phyloP scores from a whole-genome alignment of 2,797 vertebrate genomes.

The Myiotriccus ornatus region DNA sequence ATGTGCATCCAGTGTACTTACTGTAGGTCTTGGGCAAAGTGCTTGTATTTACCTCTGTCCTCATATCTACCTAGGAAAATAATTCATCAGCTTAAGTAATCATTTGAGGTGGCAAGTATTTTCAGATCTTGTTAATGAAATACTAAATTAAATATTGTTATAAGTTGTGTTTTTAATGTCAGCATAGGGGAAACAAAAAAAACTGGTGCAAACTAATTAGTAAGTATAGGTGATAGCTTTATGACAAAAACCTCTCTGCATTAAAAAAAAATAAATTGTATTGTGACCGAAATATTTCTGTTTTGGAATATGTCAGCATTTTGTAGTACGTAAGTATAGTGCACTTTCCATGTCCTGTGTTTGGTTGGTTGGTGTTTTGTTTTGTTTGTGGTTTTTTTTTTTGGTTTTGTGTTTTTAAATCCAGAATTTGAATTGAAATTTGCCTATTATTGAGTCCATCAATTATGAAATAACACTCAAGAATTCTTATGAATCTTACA shows the following conservation, averaged over 20 bases:
- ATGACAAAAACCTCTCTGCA: background rate
- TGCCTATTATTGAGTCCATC: background rate
- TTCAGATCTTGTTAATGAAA: background rate
- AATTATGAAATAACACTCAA: background rate
- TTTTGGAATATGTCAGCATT: background rate
- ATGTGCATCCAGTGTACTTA: background rate
- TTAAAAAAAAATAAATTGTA: background rate
- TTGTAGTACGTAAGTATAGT: background rate
- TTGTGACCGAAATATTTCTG: background rate
- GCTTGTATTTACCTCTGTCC: background rate
- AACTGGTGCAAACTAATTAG: fast-evolving
- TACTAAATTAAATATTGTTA: background rate
- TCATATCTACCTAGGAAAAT: background rate
- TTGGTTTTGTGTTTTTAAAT: background rate
- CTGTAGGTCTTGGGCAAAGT: background rate
- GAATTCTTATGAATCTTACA: background rate
- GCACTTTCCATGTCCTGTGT: background rate
- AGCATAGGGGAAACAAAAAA: background rate
- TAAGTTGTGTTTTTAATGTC: background rate
- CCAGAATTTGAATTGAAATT: background rate
- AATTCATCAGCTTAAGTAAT: background rate
- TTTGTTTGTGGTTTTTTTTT: too few species aligned
- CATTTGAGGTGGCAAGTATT: fast-evolving
- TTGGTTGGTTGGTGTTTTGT: background rate
- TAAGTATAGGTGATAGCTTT: background rate